Conservation (phyloP, 2,113 vertebrate genomes). For the Propithecus coquereli region DNA sequence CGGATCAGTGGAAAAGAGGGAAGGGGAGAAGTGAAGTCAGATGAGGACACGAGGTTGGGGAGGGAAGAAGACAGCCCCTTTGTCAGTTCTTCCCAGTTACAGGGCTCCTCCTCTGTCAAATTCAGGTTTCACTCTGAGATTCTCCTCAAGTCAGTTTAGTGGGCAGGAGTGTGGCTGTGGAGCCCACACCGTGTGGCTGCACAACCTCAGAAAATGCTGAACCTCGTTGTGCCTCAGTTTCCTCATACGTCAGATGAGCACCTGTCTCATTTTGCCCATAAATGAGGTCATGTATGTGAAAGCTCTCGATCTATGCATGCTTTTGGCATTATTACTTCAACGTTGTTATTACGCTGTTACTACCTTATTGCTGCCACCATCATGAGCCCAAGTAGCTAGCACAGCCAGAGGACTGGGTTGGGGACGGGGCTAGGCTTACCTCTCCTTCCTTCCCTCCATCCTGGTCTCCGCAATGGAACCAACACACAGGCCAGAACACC, state of each 20-base stretch:
- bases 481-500: neutral
- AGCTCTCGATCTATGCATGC: neutral
- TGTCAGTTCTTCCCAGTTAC: neutral
- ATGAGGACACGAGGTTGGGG: neutral
- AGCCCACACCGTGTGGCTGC: neutral
- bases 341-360: no score
- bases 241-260: neutral
- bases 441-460: neutral
- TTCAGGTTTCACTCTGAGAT: neutral
- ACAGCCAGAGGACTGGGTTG: neutral
- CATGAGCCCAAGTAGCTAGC: neutral
- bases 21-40: neutral
- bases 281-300: rapidly evolving
- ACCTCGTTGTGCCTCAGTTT: neutral
- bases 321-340: neutral
- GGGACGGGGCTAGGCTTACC: neutral
- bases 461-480: neutral
- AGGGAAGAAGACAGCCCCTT: neutral
- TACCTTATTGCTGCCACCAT: neutral
- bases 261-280: neutral
- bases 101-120: neutral
- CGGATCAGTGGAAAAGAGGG: neutral
- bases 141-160: neutral
- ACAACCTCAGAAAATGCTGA: neutral
- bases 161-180: neutral